Percentiles rank a stretch among this genome's conserved stretches.
Conservation (phyloP, 2,888 invertebrate genomes). For the Caenorhabditis uteleia region DNA sequence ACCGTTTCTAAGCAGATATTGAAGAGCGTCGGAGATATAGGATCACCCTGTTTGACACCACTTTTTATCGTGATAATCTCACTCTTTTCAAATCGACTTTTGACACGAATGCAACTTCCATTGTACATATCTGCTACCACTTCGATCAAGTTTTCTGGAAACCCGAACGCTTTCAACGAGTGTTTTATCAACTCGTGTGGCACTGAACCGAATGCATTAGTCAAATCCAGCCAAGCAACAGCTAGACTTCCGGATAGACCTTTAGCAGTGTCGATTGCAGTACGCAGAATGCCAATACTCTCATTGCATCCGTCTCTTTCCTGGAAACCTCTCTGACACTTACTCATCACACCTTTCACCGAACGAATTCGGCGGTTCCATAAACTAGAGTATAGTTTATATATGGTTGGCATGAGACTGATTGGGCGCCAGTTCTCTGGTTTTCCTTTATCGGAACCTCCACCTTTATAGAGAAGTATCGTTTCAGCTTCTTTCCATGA, state of each 20-base stretch:
- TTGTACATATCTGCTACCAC: constrained; percentile 15
- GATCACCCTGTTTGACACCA: constrained; percentile 69
- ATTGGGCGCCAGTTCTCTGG: constrained; percentile 5
- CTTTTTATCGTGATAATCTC: constrained; percentile 38
- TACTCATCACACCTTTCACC: constrained; percentile 3
- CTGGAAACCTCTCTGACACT: constrained; percentile 7
- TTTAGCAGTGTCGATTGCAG: constrained; percentile 13
- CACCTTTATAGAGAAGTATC: constrained; percentile 3
- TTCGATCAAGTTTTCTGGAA: constrained; percentile 1
- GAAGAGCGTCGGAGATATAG: constrained; percentile 68
- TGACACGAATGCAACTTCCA: constrained; percentile 9
- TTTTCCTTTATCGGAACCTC: not conserved
- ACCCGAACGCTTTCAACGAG: constrained; percentile 4
- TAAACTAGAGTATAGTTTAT: constrained; percentile 2
- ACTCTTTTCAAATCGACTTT: constrained; percentile 8
- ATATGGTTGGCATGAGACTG: constrained; percentile 6
- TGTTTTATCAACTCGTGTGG: constrained; percentile 7
- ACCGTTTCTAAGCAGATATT: constrained; percentile 67
- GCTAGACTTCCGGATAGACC: not conserved
- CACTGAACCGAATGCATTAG: constrained; percentile 24
- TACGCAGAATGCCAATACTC: constrained; percentile 16
- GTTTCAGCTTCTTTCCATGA: constrained; percentile 9
- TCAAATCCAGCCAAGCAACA: constrained; percentile 20
- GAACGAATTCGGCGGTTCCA: constrained; percentile 2
- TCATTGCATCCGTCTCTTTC: constrained; percentile 5